These are phyloP conservation scores for Mythimna loreyi DNA, from an alignment of 2,888 invertebrate genomes.

Conservation along the genomic window DNA sequence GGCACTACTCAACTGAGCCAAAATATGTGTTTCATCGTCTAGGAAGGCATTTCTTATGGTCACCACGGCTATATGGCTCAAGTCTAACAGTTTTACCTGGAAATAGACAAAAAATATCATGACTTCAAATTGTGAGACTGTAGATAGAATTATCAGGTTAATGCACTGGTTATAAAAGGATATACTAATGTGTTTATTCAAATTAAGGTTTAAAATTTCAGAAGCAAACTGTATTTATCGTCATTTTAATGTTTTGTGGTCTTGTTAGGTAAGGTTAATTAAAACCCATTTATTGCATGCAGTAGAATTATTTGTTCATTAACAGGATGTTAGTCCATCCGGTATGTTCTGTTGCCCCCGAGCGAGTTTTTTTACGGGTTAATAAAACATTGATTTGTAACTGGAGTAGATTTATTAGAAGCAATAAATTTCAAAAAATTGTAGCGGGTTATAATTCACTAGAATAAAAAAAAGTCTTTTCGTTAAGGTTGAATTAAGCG, in stretches of 20 bases:
- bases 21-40: conserved; percentile 78
- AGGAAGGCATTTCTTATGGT: conserved; percentile 81
- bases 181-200: conserved; percentile 10
- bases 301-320: conserved; percentile 34
- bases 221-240: conserved; percentile 29
- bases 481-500: conserved; percentile 9
- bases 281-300: conserved; percentile 42
- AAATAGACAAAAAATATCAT: conserved; percentile 65
- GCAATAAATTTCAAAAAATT: conserved; percentile 46
- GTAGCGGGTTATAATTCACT: conserved; percentile 18
- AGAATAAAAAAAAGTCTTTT: too few species aligned
- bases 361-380: conserved; percentile 37
- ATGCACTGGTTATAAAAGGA: conserved; percentile 50
- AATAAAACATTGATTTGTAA: conserved; percentile 36
- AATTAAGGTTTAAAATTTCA: conserved; percentile 30
- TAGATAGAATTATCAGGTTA: conserved; percentile 58
- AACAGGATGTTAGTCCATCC: conserved; percentile 61
- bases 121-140: conserved; percentile 31
- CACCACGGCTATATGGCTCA: conserved; percentile 83
- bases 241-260: conserved; percentile 17
- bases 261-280: conserved; percentile 25
- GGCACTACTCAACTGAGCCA: conserved; percentile 75
- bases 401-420: conserved; percentile 36
- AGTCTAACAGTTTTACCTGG: conserved; percentile 85
- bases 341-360: conserved; percentile 50